phyloP scores from a whole-genome alignment of 2,113 vertebrate genomes.

The Canis aureus region DNA sequence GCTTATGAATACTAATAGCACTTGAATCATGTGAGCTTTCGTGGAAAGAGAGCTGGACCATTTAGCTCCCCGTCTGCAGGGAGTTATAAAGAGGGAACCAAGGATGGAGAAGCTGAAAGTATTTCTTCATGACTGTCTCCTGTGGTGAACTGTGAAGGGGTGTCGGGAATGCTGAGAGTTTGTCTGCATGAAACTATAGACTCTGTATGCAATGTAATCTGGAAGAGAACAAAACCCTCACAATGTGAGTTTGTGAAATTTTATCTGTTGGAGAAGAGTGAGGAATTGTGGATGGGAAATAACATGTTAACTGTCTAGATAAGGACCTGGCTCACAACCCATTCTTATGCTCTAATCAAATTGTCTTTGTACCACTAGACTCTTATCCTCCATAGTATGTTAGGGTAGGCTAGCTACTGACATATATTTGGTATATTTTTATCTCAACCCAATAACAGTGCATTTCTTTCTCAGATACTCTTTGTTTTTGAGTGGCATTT shows the following conservation, averaged over 20 bases:
- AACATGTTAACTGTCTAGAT: neutral
- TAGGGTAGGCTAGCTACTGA: neutral
- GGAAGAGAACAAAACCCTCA: neutral
- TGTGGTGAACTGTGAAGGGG: constrained; percentile 71
- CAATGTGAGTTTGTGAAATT: neutral
- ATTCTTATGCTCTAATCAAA: neutral
- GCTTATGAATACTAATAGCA: constrained; percentile 66
- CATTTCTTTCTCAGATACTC: neutral
- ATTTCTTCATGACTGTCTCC: constrained; percentile 80
- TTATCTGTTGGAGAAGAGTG: neutral
- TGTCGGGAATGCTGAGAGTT: neutral
- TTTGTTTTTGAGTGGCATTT: neutral
- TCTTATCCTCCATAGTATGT: neutral
- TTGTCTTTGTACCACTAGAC: neutral
- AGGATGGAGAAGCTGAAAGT: constrained; percentile 26
- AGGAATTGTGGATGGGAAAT: neutral
- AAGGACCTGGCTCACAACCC: neutral
- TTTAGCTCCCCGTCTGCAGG: constrained; percentile 74
- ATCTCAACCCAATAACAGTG: neutral
- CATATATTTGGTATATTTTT: neutral
- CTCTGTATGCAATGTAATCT: neutral
- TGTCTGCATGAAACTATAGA: neutral
- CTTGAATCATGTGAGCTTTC: constrained; percentile 77
- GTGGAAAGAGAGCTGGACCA: constrained; percentile 62
- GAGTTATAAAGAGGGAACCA: constrained; percentile 61